Evolutionary conservation across 2,113 vertebrate species (phyloP), one percentile per base, ranked within the genome.

Genomic region (Dascyllus trimaculatus): DNA sequence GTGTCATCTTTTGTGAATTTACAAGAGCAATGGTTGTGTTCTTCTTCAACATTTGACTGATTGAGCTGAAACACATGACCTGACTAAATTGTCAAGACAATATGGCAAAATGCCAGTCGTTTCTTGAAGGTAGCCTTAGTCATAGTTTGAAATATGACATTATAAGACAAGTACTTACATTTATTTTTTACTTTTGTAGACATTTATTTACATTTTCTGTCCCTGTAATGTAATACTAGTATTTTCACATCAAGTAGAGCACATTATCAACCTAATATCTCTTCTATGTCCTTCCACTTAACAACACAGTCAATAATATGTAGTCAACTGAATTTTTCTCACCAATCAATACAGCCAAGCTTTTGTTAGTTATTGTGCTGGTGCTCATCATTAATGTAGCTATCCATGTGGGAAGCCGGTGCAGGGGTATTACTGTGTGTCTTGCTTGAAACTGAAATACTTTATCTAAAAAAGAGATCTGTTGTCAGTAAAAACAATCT

Each of bases 101-200:
- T 10, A 15, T 46, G 53, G 51, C 58, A 32, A 24, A 64, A 52
- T 32, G 32, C 61, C 45, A 57, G 5, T 24, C 18, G 18, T 19
- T 52, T 48, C 54, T 22, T 53, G 13, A 35, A 29, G 11, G 13
- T 4, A 53, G 26, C 46, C 60, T n/a, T 52, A 14, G 45, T 14
- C 4, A 29, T 56, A 26, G 71, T 82, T 64, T 38, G 10, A 66
- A n/a, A 65, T 71, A n/a, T 38, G 29, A 48, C 11, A 24, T 66
- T 1, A 62, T 64, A 59, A 66, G 52, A 53, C 17, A 38, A 5
- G 4, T 73, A 15, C 26, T 58, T 19, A 32, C 13, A 57, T 14
- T 43, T 43, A 14, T 15, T 43, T 43, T 14, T 43, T 43, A 43
- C 3, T 3, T 15, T 14, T 43, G 3, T 13, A 15, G 8, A 43